These are phyloP conservation scores for Megaceryle maxima DNA, from an alignment of 2,113 vertebrate genomes.

Conservation along the genomic window DNA sequence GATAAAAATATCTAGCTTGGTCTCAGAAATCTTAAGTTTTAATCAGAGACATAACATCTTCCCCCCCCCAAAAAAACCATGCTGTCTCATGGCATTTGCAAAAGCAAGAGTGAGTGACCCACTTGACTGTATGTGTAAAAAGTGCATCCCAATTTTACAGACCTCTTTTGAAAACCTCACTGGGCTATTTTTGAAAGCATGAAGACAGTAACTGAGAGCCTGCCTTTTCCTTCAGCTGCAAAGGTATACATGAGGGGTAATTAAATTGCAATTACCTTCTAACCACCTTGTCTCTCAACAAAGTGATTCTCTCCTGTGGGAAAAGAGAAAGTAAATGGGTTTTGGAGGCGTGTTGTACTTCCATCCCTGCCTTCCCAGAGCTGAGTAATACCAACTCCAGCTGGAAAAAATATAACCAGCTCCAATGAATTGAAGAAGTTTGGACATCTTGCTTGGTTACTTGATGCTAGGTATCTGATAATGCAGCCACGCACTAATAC, in stretches of 20 bases:
- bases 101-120: not conserved
- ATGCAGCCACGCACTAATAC: slow-evolving; percentile 12
- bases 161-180: not conserved
- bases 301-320: slow-evolving; percentile 21
- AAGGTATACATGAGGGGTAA: not conserved
- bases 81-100: not conserved
- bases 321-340: slow-evolving; percentile 44
- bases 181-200: not conserved
- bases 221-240: not conserved
- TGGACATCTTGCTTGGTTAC: not conserved
- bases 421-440: not conserved
- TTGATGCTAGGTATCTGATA: slow-evolving; percentile 17
- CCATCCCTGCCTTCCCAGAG: not conserved
- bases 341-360: not conserved
- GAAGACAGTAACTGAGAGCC: not conserved
- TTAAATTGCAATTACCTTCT: slow-evolving; percentile 59
- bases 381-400: not conserved
- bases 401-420: slow-evolving; percentile 62
- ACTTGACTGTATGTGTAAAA: not conserved
- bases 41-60: not conserved
- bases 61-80: not conserved
- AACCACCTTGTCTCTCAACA: slow-evolving; percentile 48
- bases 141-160: not conserved
- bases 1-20: not conserved
- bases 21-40: not conserved